Percentiles rank a stretch among this genome's conserved stretches.
These are phyloP conservation scores for Strigamia crassipes DNA, from an alignment of 2,888 invertebrate species.

Conservation along the genomic window DNA sequence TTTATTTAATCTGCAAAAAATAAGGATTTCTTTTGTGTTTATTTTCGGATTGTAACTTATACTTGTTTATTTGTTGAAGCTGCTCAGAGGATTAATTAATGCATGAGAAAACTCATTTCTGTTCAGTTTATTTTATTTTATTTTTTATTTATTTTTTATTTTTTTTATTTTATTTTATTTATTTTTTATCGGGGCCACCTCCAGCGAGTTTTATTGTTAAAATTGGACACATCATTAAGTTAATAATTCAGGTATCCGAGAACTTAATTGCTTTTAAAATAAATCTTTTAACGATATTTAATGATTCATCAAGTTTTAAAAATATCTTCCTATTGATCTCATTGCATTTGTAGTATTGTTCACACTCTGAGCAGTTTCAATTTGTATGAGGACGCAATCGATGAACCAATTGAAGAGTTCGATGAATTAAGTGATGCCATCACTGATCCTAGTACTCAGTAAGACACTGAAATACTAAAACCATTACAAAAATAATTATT, in stretches of 20 bases:
- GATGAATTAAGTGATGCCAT: constrained; percentile 63
- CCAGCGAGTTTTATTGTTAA: neutral
- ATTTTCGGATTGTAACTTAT: constrained; percentile 12
- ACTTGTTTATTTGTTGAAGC: constrained; percentile 12
- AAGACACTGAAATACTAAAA: constrained; percentile 54
- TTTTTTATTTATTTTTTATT: neutral
- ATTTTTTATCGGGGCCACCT: neutral
- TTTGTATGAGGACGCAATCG: constrained; percentile 62
- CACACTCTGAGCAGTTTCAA: constrained; percentile 63
- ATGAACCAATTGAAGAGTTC: constrained; percentile 59
- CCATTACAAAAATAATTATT: neutral
- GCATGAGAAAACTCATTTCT: constrained; percentile 16
- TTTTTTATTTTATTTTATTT: neutral
- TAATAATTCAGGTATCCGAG: neutral
- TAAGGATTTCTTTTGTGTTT: neutral
- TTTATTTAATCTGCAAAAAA: neutral
- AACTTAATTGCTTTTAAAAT: too few relatives aligned
- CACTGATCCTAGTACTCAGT: constrained; percentile 64
- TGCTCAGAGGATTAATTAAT: constrained; percentile 16
- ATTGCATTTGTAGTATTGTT: constrained; percentile 57
- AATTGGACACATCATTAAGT: constrained; percentile 5
- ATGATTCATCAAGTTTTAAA: neutral
- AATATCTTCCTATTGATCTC: constrained; percentile 28
- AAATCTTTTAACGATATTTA: neutral
- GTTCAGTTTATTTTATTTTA: neutral